Evolutionary conservation across 1,140 invertebrate species (phyloP).

Genomic region (Saccostrea echinata): DNA sequence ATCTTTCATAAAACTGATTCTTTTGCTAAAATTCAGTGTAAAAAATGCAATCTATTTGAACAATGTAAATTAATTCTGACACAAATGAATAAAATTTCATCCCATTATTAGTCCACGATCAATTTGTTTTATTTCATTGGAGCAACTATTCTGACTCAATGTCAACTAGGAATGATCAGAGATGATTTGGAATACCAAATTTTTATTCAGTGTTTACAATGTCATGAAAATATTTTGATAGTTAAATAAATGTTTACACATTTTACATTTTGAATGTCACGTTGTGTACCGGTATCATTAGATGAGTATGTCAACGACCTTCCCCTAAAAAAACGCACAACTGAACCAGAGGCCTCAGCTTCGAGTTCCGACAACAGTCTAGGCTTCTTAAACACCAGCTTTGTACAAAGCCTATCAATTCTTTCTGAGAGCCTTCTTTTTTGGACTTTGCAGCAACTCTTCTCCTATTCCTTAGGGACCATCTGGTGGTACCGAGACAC

Average conservation of each 20-base stretch:
- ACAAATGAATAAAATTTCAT: background rate
- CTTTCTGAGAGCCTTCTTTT: background rate
- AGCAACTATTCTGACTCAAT: background rate
- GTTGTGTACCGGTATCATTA: slow-evolving; percentile 20
- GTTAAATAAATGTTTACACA: background rate
- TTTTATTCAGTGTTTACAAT: background rate
- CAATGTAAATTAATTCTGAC: background rate
- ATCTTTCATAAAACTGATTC: background rate
- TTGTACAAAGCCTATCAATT: background rate
- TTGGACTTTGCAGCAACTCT: too few species aligned
- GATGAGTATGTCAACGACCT: slow-evolving; percentile 9
- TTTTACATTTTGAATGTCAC: slow-evolving; percentile 1
- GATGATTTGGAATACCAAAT: background rate
- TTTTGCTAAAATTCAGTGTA: background rate
- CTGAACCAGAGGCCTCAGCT: background rate
- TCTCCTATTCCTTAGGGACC: background rate
- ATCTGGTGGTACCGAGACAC: background rate
- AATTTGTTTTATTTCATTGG: background rate
- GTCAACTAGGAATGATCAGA: background rate
- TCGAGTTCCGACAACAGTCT: background rate
- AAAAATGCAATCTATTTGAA: background rate
- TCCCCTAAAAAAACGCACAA: background rate
- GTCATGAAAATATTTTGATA: background rate
- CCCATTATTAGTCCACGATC: background rate
- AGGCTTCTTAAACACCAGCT: background rate